These are phyloP conservation scores for Molothrus aeneus DNA, from an alignment of 2,797 vertebrate species.

Conservation along the genomic window DNA sequence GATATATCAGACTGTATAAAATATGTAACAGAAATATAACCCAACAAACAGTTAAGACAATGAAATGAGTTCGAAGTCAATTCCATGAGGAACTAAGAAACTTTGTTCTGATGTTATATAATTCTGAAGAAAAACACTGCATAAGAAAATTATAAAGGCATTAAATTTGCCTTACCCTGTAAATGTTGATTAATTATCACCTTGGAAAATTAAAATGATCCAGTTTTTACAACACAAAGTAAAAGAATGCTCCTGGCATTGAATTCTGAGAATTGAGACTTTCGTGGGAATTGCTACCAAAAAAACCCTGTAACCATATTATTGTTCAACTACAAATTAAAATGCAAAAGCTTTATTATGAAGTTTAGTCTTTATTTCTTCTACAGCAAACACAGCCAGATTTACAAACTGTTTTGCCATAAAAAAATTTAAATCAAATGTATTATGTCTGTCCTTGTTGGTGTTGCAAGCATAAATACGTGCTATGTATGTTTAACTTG, in stretches of 20 bases:
- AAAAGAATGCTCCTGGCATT: background rate
- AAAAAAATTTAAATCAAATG: background rate
- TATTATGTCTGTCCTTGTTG: background rate
- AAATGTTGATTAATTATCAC: background rate
- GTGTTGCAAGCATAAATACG: background rate
- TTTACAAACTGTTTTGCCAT: background rate
- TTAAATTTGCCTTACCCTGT: background rate
- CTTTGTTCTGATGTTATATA: background rate
- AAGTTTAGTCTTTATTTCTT: background rate
- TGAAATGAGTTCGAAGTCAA: background rate
- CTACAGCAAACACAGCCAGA: background rate
- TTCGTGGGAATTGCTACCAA: background rate
- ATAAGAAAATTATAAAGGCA: background rate
- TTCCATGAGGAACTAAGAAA: background rate
- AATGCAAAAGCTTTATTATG: background rate
- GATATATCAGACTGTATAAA: background rate
- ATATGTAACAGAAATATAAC: background rate
- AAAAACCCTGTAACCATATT: background rate
- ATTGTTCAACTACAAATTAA: background rate
- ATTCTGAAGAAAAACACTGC: background rate
- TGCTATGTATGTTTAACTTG: background rate
- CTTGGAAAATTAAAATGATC: background rate
- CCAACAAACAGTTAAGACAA: background rate
- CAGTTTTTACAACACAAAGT: background rate
- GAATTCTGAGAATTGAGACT: background rate